Evolutionary conservation across 2,888 invertebrate genomes (phyloP).

Genomic region (Amphipyra berbera): DNA sequence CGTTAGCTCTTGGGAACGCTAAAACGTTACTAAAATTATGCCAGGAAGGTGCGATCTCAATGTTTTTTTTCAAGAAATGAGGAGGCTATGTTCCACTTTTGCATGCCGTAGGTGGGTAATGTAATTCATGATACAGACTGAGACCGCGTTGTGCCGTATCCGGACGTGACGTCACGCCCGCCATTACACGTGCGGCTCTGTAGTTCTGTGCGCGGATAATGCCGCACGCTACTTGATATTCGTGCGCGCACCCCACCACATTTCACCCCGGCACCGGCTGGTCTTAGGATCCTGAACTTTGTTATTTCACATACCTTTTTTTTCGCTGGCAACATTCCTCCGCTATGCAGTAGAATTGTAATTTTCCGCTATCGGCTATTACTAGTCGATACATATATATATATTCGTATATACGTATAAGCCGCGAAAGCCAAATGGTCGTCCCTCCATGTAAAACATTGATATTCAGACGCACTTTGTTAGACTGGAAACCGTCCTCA

Average conservation of each 20-base stretch:
- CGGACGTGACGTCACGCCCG: slow-evolving; percentile 79
- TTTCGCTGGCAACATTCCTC: slow-evolving; percentile 66
- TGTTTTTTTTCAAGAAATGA: slow-evolving; percentile 45
- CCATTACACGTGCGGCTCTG: slow-evolving; percentile 71
- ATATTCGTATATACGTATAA: neutral
- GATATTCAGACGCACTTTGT: slow-evolving; percentile 8
- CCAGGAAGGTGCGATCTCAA: slow-evolving; percentile 2
- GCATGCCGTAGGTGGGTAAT: slow-evolving; percentile 64
- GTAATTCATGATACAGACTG: slow-evolving; percentile 72
- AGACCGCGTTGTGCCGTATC: slow-evolving; percentile 64
- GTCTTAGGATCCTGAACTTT: slow-evolving; percentile 78
- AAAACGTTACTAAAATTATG: slow-evolving; percentile 13
- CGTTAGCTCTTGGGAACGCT: slow-evolving; percentile 9
- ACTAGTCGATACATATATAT: slow-evolving; percentile 22
- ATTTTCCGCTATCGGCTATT: slow-evolving; percentile 41
- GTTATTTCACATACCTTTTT: slow-evolving; percentile 76
- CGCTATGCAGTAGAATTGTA: slow-evolving; percentile 66
- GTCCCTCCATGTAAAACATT: neutral
- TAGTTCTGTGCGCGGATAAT: slow-evolving; percentile 58
- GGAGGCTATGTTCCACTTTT: slow-evolving; percentile 56
- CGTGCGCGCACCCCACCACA: slow-evolving; percentile 76
- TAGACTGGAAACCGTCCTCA: too few species aligned
- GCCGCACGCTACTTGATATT: slow-evolving; percentile 80
- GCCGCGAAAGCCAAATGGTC: too few species aligned
- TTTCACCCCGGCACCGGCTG: slow-evolving; percentile 82